Conservation (phyloP, 2,113 vertebrate genomes). For the Clarias macrocephalus region DNA sequence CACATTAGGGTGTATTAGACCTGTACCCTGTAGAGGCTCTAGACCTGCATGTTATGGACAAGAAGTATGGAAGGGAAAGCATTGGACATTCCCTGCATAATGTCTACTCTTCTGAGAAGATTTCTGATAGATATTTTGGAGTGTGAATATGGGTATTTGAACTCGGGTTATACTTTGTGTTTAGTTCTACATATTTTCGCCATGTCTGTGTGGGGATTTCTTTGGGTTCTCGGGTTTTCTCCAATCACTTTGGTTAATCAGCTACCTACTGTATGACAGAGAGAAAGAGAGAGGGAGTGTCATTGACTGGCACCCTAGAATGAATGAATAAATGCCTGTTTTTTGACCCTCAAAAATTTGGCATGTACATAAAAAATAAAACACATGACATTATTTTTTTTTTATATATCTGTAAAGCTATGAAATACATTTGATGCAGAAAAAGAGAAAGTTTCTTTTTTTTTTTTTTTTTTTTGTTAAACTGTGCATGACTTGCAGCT, state of each 20-base stretch:
- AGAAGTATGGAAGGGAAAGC: not conserved
- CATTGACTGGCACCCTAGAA: not conserved
- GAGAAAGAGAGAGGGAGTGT: too few relatives aligned
- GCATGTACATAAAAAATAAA: too few relatives aligned
- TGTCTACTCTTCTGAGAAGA: too few relatives aligned
- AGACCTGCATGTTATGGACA: not conserved
- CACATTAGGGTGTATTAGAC: not conserved
- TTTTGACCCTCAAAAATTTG: too few relatives aligned
- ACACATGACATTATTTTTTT: too few relatives aligned
- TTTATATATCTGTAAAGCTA: too few relatives aligned
- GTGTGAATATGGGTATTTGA: not conserved
- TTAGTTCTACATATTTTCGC: not conserved
- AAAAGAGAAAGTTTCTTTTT: too few relatives aligned
- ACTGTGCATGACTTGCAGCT: too few relatives aligned
- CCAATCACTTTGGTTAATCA: not conserved
- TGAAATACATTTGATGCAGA: too few relatives aligned
- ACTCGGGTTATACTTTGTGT: not conserved
- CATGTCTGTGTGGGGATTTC: not conserved
- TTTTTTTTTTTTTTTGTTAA: too few relatives aligned
- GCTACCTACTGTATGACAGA: too few relatives aligned
- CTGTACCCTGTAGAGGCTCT: too few relatives aligned
- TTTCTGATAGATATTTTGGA: not conserved
- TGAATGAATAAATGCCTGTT: not conserved
- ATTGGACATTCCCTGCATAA: not conserved
- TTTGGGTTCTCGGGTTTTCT: constrained; percentile 11